phyloP scores from a whole-genome alignment of 2,113 vertebrate species.

The Butorides virescens region DNA sequence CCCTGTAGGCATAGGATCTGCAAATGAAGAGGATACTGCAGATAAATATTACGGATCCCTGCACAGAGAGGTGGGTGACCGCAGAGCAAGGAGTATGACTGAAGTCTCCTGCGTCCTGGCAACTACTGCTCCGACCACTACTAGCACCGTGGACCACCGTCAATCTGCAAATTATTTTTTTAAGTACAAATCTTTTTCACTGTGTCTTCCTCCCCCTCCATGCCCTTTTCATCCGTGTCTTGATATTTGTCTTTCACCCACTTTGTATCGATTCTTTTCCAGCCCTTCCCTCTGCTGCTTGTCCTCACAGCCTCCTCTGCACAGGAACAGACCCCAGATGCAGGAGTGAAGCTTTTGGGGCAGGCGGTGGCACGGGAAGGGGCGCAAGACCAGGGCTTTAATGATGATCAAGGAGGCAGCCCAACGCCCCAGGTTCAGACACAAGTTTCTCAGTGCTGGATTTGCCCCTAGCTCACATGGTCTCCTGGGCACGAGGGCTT shows the following conservation, averaged over 20 bases:
- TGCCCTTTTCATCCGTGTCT: not conserved
- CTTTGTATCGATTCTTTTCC: not conserved
- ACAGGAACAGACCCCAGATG: not conserved
- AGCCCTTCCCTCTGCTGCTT: not conserved
- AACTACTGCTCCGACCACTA: not conserved
- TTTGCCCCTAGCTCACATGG: accelerated
- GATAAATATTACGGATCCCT: not conserved
- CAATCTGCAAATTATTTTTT: not conserved
- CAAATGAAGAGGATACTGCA: not conserved
- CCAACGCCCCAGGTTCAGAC: accelerated
- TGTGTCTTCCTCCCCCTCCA: not conserved
- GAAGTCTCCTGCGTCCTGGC: not conserved
- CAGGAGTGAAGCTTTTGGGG: not conserved
- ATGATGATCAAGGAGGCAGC: not conserved
- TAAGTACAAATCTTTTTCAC: not conserved
- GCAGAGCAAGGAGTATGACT: not conserved
- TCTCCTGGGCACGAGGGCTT: not conserved
- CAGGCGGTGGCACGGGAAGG: accelerated
- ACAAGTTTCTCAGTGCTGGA: accelerated
- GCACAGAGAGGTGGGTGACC: not conserved
- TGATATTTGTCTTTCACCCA: not conserved
- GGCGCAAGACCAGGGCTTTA: not conserved
- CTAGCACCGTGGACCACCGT: not conserved
- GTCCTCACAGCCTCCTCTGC: not conserved
- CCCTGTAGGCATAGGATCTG: not conserved